Conservation (phyloP, 2,113 vertebrate species). For the Meles meles region DNA sequence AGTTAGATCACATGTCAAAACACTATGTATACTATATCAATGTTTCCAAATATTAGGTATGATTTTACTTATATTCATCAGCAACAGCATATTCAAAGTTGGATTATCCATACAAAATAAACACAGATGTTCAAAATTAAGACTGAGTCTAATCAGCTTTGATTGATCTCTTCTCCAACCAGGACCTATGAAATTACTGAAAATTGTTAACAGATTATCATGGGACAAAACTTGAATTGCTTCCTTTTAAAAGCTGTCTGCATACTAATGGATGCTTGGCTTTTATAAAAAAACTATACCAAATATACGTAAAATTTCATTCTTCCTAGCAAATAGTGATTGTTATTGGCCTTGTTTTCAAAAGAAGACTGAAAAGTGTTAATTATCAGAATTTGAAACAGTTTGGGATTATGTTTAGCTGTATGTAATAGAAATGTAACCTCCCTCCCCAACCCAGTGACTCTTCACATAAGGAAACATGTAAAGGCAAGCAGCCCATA, state of each 20-base stretch:
- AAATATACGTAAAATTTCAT: neutral
- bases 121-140: neutral
- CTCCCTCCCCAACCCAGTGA: neutral
- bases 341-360: neutral
- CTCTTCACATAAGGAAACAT: neutral
- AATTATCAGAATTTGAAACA: neutral
- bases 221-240: neutral
- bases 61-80: neutral
- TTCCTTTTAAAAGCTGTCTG: neutral
- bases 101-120: neutral
- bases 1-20: neutral
- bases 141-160: neutral
- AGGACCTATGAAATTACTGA: neutral
- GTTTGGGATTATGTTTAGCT: neutral
- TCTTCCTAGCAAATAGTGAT: neutral
- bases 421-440: neutral
- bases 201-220: neutral
- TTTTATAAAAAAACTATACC: neutral
- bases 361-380: neutral
- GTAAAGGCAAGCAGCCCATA: neutral
- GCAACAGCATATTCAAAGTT: neutral
- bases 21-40: neutral
- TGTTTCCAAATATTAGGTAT: neutral
- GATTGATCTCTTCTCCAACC: neutral
- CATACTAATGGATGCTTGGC: neutral